phyloP scores from a whole-genome alignment of 1,140 invertebrate genomes.

The Belonocnema kinseyi region DNA sequence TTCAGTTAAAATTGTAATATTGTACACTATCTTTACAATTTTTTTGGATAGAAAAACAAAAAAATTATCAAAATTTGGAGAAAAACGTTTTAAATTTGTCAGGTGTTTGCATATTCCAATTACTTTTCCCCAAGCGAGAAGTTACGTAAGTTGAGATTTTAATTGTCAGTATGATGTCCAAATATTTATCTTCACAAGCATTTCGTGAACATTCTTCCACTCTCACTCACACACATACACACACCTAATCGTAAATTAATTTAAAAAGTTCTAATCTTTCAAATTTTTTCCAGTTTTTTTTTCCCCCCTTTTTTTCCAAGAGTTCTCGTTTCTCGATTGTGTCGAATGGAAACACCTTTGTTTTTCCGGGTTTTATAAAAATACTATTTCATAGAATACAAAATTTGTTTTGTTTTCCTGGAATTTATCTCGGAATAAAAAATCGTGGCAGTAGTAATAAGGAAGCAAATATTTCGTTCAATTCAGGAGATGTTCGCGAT shows the following conservation, averaged over 20 bases:
- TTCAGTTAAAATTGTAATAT: too few species aligned
- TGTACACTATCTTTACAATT: too few species aligned
- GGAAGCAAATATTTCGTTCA: not conserved
- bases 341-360: constrained; percentile 34
- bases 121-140: too few species aligned
- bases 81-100: too few species aligned
- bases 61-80: too few species aligned
- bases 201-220: not conserved
- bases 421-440: too few species aligned
- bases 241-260: constrained; percentile 5
- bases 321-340: constrained; percentile 22
- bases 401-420: too few species aligned
- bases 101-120: too few species aligned
- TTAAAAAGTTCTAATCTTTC: not conserved
- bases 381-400: constrained; percentile 72
- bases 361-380: constrained; percentile 66
- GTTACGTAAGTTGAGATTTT: too few species aligned
- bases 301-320: constrained; percentile 6
- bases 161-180: too few species aligned
- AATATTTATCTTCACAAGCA: too few species aligned
- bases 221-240: not conserved
- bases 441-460: not conserved
- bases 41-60: too few species aligned
- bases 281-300: not conserved
- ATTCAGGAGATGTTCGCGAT: not conserved